phyloP scores from a whole-genome alignment of 2,888 invertebrate genomes.

The Fragum fragum region DNA sequence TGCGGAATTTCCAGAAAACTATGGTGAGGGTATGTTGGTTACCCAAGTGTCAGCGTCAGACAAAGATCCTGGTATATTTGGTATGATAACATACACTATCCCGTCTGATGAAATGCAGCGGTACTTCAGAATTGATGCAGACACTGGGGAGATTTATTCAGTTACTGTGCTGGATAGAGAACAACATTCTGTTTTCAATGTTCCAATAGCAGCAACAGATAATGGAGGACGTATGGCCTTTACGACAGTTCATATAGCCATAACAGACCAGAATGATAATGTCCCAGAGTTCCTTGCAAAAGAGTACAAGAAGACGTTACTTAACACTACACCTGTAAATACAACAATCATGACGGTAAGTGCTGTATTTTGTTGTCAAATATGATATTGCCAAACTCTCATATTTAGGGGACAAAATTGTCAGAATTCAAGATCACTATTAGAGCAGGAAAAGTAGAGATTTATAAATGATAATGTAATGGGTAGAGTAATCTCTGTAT shows the following conservation, averaged over 20 bases:
- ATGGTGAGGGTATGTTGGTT: conserved; percentile 92
- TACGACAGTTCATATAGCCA: conserved; percentile 77
- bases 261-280: conserved; percentile 86
- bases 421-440: no score
- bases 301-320: conserved; percentile 84
- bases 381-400: no score
- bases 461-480: no score
- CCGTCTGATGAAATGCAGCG: conserved; percentile 85
- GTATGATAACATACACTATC: conserved; percentile 89
- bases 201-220: conserved; percentile 86
- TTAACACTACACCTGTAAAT: conserved; percentile 78
- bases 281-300: conserved; percentile 84
- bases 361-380: no score
- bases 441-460: no score
- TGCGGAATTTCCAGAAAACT: conserved; percentile 93
- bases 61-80: conserved; percentile 91
- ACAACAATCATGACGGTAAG: conserved; percentile 82
- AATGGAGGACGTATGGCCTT: conserved; percentile 85
- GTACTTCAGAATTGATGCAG: conserved; percentile 86
- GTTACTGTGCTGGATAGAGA: conserved; percentile 94
- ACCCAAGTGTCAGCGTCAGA: conserved; percentile 94
- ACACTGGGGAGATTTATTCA: conserved; percentile 86
- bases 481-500: no score
- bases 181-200: conserved; percentile 86
- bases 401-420: no score